Conservation (phyloP, 1,140 invertebrate species). For the Bombus sibiricus region DNA sequence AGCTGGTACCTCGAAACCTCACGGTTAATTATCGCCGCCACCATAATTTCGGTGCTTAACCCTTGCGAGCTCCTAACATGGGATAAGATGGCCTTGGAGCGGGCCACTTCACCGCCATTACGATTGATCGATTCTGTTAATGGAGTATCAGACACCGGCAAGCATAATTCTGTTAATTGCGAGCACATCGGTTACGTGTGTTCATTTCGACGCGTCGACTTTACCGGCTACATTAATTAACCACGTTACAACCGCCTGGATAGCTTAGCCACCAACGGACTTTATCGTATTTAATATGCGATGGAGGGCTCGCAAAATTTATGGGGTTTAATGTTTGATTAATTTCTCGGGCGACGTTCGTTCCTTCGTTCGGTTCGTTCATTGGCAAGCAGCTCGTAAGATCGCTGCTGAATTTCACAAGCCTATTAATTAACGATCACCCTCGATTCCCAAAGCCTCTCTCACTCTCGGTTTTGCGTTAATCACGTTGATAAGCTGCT, state of each 20-base stretch:
- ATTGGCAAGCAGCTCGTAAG: neutral
- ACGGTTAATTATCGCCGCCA: constrained; percentile 39
- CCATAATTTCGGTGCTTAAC: constrained; percentile 13
- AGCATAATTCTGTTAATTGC: constrained; percentile 44
- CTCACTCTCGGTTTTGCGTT: neutral
- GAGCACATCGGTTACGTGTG: neutral
- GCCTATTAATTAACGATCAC: constrained; percentile 1
- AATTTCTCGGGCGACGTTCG: neutral
- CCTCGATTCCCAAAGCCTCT: neutral
- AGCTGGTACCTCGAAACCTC: neutral
- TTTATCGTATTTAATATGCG: constrained; percentile 8
- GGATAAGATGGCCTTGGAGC: constrained; percentile 40
- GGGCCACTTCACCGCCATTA: constrained; percentile 25
- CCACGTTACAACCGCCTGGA: neutral
- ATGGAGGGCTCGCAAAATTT: neutral
- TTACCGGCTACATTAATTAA: constrained; percentile 22
- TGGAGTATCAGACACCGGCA: constrained; percentile 16
- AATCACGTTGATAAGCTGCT: constrained; percentile 14
- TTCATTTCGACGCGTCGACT: constrained; percentile 19
- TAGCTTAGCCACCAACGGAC: neutral
- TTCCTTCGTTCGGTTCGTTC: neutral
- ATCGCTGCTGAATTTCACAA: neutral
- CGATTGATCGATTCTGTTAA: constrained; percentile 35
- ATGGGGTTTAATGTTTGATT: constrained; percentile 18
- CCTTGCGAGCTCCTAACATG: constrained; percentile 15